Evolutionary conservation across 1,140 invertebrate species (phyloP), one percentile per base, ranked within the genome.

Genomic region (Popillia japonica): DNA sequence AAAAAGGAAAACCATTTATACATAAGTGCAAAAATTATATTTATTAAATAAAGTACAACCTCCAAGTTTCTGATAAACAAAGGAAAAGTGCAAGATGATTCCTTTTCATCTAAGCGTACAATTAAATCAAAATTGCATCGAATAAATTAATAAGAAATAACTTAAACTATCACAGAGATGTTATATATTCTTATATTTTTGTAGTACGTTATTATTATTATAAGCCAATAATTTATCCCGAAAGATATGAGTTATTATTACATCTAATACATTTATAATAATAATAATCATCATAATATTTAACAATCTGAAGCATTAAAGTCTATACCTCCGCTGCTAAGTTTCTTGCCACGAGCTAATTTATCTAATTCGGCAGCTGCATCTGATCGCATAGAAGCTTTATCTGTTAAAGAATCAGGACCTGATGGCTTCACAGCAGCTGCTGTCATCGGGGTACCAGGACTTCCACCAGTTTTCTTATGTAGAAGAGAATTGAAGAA

Each of bases 401-500:
- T 94, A 61, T 93, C 92, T 79, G 86, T 85, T 79, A 82, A 72
- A 17, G 83, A 84, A 22, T 84, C 81, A 22, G 75, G n/a, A 22
- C 81, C 81, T 78, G 80, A 79, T 44, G 76, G 83, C 81, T 79
- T 68, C 20, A 68, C 61, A 68, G 80, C 80, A 22, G 82, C 78
- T 22, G 61, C 75, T 14, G 80, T 79, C 14, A 80, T 85, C 9
- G 88, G 86, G 14, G 87, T 88, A 42, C 88, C 90, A 6, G 91
- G 90, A 72, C 87, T 87, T 9, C 91, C 89, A 17, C 93, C 93
- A n/a, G 93, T 92, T 87, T 97, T 97, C 90, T 99, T 98, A 87
- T 94, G 95, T 81, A 99, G 90, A 82, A 99, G 88, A 80, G 96
- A 98, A 90, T 99, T 99, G 90, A 99, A 99, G 90, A 99, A 99